Percentiles rank a stretch among this genome's conserved stretches.
Evolutionary conservation across 1,140 invertebrate species (phyloP).

Genomic region (Heliconius congener): DNA sequence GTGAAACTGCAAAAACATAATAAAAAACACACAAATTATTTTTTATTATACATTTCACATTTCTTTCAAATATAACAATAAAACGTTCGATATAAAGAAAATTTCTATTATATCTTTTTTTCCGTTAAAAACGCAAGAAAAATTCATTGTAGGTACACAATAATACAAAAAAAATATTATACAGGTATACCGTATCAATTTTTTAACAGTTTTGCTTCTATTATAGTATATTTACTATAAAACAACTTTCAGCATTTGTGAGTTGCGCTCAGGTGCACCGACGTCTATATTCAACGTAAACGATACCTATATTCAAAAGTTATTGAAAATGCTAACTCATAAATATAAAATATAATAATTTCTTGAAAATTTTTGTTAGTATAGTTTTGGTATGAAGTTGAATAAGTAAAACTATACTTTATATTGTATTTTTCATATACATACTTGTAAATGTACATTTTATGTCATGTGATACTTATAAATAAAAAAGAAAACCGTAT

Average conservation of each 20-base stretch:
- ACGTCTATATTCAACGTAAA: conserved; percentile 24
- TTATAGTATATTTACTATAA: conserved; percentile 1
- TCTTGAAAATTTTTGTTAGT: conserved; percentile 13
- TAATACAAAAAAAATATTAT: background rate
- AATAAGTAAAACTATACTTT: background rate
- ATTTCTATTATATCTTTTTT: background rate
- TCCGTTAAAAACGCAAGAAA: background rate
- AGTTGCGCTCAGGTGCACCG: conserved; percentile 19
- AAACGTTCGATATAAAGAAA: no score
- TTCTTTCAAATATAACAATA: no score
- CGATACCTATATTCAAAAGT: conserved; percentile 7
- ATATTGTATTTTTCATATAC: background rate
- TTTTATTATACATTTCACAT: no score
- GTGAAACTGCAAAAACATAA: no score
- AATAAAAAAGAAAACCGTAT: no score
- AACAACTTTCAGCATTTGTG: conserved; percentile 21
- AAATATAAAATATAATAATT: conserved; percentile 18
- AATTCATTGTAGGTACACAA: background rate
- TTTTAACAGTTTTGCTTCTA: background rate
- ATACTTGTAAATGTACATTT: no score
- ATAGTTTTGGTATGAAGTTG: background rate
- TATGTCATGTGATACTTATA: no score
- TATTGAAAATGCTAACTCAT: conserved; percentile 24
- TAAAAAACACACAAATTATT: no score
- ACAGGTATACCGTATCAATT: background rate